Evolutionary conservation across 2,113 vertebrate genomes (phyloP).

Genomic region (Paracanthobrama guichenoti): DNA sequence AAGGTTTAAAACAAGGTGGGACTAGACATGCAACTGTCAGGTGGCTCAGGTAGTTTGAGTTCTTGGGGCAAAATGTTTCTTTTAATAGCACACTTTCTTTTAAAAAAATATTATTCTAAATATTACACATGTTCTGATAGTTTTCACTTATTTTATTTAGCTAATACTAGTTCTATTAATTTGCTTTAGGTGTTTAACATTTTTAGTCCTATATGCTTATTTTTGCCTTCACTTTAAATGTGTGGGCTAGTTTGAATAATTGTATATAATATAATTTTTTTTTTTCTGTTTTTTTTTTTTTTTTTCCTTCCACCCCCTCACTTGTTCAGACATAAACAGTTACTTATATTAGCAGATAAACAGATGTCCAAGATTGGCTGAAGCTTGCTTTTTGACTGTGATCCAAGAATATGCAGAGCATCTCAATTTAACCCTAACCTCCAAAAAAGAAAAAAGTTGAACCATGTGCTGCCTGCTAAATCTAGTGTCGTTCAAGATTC

Average conservation of each 20-base stretch:
- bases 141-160: background rate
- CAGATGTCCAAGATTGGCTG: slow-evolving; percentile 7
- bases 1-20: slow-evolving; percentile 11
- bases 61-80: background rate
- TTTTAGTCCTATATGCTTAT: background rate
- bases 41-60: background rate
- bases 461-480: background rate
- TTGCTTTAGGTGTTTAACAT: background rate
- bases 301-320: background rate
- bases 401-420: slow-evolving; percentile 1
- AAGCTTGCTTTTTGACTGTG: background rate
- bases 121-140: background rate
- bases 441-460: background rate
- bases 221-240: background rate
- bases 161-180: background rate
- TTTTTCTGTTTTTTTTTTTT: background rate
- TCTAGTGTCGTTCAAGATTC: background rate
- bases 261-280: background rate
- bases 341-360: background rate
- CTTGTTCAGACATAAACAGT: slow-evolving; percentile 18
- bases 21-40: background rate
- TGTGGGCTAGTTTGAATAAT: background rate
- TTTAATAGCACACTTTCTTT: background rate
- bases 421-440: slow-evolving; percentile 4
- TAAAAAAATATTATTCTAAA: no score